Evolutionary conservation across 2,113 vertebrate genomes (phyloP), one percentile per base, ranked within the genome.

Genomic region (Mesoclemmys tuberculata): DNA sequence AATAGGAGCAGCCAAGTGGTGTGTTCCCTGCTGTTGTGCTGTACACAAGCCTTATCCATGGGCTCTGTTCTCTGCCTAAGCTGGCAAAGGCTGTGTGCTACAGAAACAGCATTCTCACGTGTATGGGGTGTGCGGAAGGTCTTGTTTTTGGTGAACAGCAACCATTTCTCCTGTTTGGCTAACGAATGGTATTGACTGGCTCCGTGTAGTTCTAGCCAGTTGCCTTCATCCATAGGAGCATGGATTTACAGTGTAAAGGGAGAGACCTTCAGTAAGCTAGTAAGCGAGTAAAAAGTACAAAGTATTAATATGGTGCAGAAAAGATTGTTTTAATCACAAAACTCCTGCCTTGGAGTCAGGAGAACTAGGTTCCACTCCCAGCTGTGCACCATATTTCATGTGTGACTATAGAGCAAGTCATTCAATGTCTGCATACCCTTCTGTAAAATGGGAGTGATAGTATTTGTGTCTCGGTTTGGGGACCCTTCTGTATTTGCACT

Each of bases 181-280:
- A 1, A 14, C 5, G 13, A 3, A 48, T 54, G 90, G 6, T 44
- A 1, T 79, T n/a, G 41, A 35, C 8, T 35, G 52, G 16, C 0
- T 2, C 80, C 84, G 4, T 35, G 61, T 31, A 16, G 61, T 68
- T 71, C 35, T 71, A 38, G 31, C 56, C 91, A 52, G 68, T 44
- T 18, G 0, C 13, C 10, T 80, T 85, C 0, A 0, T n/a, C 0
- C 27, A 1, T 1, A 18, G 29, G 14, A 14, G 52, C 5, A 3
- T 11, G 31, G 77, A 21, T 27, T 51, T 61, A 2, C 84, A 46
- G n/a, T 24, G 19, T 3, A 71, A 41, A 74, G 19, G 68, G 5
- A 74, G 68, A 64, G 31, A 35, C 61, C 7, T 31, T 16, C 26
- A 35, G 35, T 51, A 78, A 29, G 13, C 26, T 75, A 77, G 3